Percentiles rank a stretch among this genome's conserved stretches.
Evolutionary conservation across 2,797 vertebrate species (phyloP).

Genomic region (Gymnoscopelus braueri): DNA sequence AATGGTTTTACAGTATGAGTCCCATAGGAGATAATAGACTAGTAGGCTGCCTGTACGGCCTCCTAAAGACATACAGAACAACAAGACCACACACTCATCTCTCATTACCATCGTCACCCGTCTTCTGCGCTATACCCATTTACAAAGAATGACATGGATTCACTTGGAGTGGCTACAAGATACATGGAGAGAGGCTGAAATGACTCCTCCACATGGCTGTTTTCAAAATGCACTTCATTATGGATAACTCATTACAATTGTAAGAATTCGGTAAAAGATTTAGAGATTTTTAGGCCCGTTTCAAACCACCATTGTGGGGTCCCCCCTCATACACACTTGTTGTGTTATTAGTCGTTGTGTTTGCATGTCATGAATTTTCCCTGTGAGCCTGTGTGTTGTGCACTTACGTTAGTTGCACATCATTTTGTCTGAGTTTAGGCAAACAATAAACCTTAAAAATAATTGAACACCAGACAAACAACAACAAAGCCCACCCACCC

Average conservation of each 20-base stretch:
- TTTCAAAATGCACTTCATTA: slow-evolving; percentile 5
- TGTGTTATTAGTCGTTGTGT: too few species aligned
- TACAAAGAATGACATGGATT: slow-evolving; percentile 32
- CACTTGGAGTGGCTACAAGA: slow-evolving; percentile 18
- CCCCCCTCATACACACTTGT: too few species aligned
- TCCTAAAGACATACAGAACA: slow-evolving; percentile 48
- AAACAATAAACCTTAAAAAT: too few species aligned
- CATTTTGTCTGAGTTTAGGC: too few species aligned
- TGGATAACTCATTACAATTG: not conserved
- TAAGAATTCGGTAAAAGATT: too few species aligned
- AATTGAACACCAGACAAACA: too few species aligned
- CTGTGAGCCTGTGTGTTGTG: too few species aligned
- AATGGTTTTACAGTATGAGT: slow-evolving; percentile 61
- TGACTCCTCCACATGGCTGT: slow-evolving; percentile 13
- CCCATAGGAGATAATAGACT: slow-evolving; percentile 37
- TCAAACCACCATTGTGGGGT: too few species aligned
- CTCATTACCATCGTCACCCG: slow-evolving; percentile 48
- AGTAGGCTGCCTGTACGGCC: slow-evolving; percentile 19
- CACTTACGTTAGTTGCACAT: too few species aligned
- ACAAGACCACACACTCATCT: slow-evolving; percentile 59
- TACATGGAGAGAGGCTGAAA: not conserved
- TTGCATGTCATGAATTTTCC: too few species aligned
- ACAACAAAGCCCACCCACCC: too few species aligned
- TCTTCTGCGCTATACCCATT: slow-evolving; percentile 18
- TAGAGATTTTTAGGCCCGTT: too few species aligned